A percentile compares a stretch with the other conserved stretches of the same genome.
Evolutionary conservation across 2,888 invertebrate genomes (phyloP).

Genomic region (Oeneis ivallda): DNA sequence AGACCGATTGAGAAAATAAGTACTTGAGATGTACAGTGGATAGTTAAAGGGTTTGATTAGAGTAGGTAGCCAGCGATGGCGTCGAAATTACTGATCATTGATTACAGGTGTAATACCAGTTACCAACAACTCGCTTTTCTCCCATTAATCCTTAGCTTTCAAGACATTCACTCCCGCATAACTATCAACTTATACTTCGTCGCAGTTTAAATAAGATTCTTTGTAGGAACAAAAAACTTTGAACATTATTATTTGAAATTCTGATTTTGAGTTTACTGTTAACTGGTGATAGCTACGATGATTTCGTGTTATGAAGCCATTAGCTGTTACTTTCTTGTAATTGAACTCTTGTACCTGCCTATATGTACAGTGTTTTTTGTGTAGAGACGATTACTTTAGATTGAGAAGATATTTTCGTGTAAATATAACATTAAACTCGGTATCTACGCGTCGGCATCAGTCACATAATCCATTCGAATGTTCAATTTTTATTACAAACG

Average conservation of each 20-base stretch:
- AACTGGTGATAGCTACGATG: neutral
- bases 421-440: slow-evolving; percentile 15
- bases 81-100: slow-evolving; percentile 39
- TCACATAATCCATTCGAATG: slow-evolving; percentile 19
- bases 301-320: slow-evolving; percentile 7
- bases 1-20: slow-evolving; percentile 38
- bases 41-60: slow-evolving; percentile 36
- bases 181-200: neutral
- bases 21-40: slow-evolving; percentile 34
- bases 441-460: slow-evolving; percentile 19
- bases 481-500: slow-evolving; percentile 25
- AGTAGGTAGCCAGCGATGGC: slow-evolving; percentile 35
- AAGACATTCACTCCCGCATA: slow-evolving; percentile 23
- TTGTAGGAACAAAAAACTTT: neutral
- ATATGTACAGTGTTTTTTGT: neutral
- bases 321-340: slow-evolving; percentile 4
- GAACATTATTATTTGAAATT: neutral
- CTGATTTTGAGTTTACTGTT: slow-evolving; percentile 9
- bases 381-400: slow-evolving; percentile 8
- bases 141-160: slow-evolving; percentile 31
- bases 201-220: neutral
- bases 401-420: slow-evolving; percentile 16
- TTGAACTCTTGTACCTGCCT: neutral
- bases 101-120: slow-evolving; percentile 38
- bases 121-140: slow-evolving; percentile 33